Evolutionary conservation across 2,113 vertebrate genomes (phyloP), one percentile per base, ranked within the genome.

Genomic region (Pleuronectes platessa): DNA sequence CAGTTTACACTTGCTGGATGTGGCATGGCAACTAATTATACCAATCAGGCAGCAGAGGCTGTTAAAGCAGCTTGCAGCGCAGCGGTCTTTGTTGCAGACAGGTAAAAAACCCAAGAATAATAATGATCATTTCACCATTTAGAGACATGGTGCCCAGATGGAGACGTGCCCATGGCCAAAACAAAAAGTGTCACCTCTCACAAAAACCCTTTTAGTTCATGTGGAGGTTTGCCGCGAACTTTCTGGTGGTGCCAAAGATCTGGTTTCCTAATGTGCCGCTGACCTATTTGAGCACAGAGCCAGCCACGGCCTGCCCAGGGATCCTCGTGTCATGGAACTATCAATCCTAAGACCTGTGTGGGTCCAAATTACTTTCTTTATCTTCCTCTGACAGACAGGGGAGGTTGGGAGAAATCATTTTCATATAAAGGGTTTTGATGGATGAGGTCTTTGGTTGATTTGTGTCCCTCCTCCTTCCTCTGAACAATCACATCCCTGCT

Each of bases 201-300:
- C 70, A 69, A 86, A 85, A 78, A 76, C 23, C 72, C 53, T 59
- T 17, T 87, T 87, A 80, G 66, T 63, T 76, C 65, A 68, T 77
- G 61, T 93, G 92, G 92, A 90, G 73, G 81, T 72, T 83, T 81
- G 90, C 92, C 92, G 93, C 62, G 78, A 20, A 59, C 61, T 71
- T 68, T 55, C 55, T 60, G 56, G 20, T 79, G 82, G 76, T 91
- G 92, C 91, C 87, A 94, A 89, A 83, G 76, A 85, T 78, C 78
- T 85, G 81, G 64, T 84, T 81, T 86, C 81, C 71, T 82, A 66
- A 86, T 76, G 68, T 79, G 73, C 20, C 71, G 65, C 78, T 92
- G 89, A 86, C 91, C 93, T 58, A 85, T 86, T 91, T 90, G 88
- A 85, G 74, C 76, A 80, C 74, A 68, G 64, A 85, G 81, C 63